phyloP scores from a whole-genome alignment of 1,140 invertebrate genomes.

The Leptopilina clavipes region DNA sequence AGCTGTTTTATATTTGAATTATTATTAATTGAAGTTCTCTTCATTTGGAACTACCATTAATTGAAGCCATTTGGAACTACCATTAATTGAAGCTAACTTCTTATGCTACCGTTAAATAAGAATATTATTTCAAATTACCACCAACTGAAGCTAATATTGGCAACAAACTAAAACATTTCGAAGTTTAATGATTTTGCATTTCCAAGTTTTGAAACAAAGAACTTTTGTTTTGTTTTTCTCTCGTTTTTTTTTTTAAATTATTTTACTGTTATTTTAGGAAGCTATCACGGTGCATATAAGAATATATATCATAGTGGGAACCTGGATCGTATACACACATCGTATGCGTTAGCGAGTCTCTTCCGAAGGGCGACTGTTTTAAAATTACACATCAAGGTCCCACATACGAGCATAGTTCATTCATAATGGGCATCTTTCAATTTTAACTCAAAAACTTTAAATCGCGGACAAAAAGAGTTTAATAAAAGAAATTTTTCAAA shows the following conservation, averaged over 20 bases:
- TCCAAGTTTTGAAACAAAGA: neutral
- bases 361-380: conserved; percentile 13
- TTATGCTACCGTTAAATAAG: too few species aligned
- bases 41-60: too few species aligned
- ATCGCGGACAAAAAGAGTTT: neutral
- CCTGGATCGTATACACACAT: neutral
- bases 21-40: too few species aligned
- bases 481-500: too few species aligned
- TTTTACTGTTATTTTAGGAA: conserved; percentile 13
- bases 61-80: too few species aligned
- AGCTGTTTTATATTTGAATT: too few species aligned
- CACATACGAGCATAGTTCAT: neutral
- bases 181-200: too few species aligned
- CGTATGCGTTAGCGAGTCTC: neutral
- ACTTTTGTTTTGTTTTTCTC: too few species aligned
- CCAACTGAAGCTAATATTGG: too few species aligned
- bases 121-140: too few species aligned
- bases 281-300: neutral
- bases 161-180: too few species aligned
- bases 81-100: too few species aligned
- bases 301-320: neutral
- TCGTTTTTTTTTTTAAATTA: neutral
- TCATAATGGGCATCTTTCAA: neutral
- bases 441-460: neutral
- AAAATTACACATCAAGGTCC: conserved; percentile 15